Conservation (phyloP, 2,888 invertebrate species). For the Ryuthela nishihirai region DNA sequence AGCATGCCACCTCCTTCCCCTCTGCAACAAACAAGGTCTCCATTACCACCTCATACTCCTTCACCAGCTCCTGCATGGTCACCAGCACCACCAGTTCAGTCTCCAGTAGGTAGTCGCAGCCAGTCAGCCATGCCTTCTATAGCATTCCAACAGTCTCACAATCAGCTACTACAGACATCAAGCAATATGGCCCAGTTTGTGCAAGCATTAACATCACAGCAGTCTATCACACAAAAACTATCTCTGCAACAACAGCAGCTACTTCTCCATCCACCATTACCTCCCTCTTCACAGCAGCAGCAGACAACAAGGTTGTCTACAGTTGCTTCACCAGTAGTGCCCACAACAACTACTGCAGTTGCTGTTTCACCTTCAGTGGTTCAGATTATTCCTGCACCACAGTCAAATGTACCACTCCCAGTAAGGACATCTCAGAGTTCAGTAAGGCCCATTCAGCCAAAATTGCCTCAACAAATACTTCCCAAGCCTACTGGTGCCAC, state of each 20-base stretch:
- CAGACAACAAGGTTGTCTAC: slow-evolving; percentile 8
- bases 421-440: slow-evolving; percentile 54
- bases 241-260: slow-evolving; percentile 23
- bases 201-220: slow-evolving; percentile 17
- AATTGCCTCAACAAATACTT: slow-evolving; percentile 53
- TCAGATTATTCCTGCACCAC: slow-evolving; percentile 29
- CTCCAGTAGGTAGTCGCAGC: slow-evolving; percentile 18
- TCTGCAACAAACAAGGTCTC: slow-evolving; percentile 29
- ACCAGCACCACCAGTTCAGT: slow-evolving; percentile 25
- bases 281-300: slow-evolving; percentile 14
- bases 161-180: slow-evolving; percentile 28
- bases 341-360: slow-evolving; percentile 10
- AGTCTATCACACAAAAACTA: slow-evolving; percentile 26
- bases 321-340: slow-evolving; percentile 13
- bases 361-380: slow-evolving; percentile 16
- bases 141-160: slow-evolving; percentile 29
- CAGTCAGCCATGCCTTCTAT: slow-evolving; percentile 16
- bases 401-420: slow-evolving; percentile 12
- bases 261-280: slow-evolving; percentile 8
- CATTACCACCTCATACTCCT: slow-evolving; percentile 34
- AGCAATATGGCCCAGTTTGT: slow-evolving; percentile 29
- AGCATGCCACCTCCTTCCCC: slow-evolving; percentile 39
- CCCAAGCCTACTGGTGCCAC: slow-evolving; percentile 45
- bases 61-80: slow-evolving; percentile 36
- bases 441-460: slow-evolving; percentile 54